These are phyloP conservation scores for Progne subis DNA, from an alignment of 2,113 vertebrate genomes.

Conservation along the genomic window DNA sequence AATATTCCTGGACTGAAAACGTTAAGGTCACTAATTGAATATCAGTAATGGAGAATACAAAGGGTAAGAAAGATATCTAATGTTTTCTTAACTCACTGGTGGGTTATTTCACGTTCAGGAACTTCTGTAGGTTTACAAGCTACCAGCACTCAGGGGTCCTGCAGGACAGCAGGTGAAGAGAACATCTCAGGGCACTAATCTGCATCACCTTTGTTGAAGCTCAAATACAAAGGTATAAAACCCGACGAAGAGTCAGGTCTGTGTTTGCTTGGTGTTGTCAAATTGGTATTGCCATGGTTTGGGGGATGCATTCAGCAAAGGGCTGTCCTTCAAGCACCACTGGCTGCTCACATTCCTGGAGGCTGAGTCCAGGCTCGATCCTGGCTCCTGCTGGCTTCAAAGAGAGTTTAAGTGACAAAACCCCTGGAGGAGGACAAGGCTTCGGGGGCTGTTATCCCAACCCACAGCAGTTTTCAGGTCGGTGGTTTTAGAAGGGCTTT, in stretches of 20 bases:
- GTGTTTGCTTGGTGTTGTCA: neutral
- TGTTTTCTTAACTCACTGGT: neutral
- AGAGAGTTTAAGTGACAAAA: neutral
- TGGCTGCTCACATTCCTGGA: neutral
- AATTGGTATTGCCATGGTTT: accelerated
- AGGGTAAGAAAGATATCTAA: neutral
- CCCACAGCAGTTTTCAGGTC: neutral
- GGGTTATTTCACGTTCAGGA: neutral
- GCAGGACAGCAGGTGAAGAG: neutral
- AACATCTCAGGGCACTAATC: neutral
- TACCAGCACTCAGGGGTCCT: accelerated
- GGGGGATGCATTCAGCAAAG: neutral
- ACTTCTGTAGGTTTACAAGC: neutral
- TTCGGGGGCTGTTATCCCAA: neutral
- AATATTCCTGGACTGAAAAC: neutral
- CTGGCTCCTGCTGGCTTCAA: neutral
- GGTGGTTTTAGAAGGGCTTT: neutral
- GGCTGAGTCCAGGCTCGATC: neutral
- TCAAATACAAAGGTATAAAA: neutral
- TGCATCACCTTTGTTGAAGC: neutral
- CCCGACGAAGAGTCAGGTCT: neutral
- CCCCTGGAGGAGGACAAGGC: neutral
- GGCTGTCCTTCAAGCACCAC: neutral
- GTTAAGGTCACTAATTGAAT: neutral
- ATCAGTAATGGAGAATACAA: neutral